Evolutionary conservation across 1,140 invertebrate genomes (phyloP).

Genomic region (Palaemon carinicauda): DNA sequence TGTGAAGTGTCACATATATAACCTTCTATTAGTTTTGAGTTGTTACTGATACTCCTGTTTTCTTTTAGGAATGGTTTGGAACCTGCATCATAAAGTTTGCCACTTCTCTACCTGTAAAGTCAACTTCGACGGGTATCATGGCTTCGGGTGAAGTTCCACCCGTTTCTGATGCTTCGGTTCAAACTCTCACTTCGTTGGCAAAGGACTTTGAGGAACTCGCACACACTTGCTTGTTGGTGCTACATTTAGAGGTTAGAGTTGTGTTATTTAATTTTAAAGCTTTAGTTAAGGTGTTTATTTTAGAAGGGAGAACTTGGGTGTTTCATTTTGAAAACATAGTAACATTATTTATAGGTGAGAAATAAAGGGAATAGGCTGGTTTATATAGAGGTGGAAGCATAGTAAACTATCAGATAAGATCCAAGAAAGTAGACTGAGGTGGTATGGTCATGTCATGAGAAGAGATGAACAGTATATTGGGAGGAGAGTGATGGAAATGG

Average conservation of each 20-base stretch:
- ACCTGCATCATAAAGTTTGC: conserved; percentile 65
- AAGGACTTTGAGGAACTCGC: conserved; percentile 86
- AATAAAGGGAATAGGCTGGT: no score
- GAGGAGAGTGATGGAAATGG: no score
- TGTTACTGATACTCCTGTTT: conserved; percentile 45
- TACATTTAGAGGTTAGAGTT: conserved; percentile 93
- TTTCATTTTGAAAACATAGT: background rate
- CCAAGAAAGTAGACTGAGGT: no score
- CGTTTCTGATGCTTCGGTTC: conserved; percentile 64
- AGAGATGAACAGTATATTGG: no score
- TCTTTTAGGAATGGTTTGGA: conserved; percentile 76
- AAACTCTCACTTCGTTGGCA: conserved; percentile 73
- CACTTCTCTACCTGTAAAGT: conserved; percentile 61
- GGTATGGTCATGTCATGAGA: no score
- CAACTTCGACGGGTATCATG: conserved; percentile 62
- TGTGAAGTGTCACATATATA: no score
- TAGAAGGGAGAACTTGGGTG: no score
- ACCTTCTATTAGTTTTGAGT: background rate
- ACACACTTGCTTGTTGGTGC: conserved; percentile 86
- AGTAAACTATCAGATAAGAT: no score
- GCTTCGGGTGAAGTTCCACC: conserved; percentile 49
- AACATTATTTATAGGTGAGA: no score
- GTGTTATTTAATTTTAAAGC: no score
- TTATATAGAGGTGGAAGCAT: no score
- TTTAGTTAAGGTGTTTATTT: conserved; percentile 68